Percentiles rank a stretch among this genome's conserved stretches.
These are phyloP conservation scores for Centropristis striata DNA, from an alignment of 2,113 vertebrate species.

Conservation along the genomic window DNA sequence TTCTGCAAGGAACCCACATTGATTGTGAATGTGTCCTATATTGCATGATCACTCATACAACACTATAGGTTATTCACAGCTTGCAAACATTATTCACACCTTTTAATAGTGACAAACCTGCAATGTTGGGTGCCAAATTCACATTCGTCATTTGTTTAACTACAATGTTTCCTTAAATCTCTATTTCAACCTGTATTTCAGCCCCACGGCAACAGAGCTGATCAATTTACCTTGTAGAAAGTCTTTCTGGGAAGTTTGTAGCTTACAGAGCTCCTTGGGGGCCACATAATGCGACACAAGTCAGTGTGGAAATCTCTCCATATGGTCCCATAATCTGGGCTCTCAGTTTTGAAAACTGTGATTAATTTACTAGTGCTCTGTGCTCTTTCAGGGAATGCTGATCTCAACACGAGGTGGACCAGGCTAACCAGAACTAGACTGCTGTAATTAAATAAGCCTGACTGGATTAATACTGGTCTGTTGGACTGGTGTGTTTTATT, in stretches of 20 bases:
- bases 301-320: conserved; percentile 9
- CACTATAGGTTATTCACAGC: not conserved
- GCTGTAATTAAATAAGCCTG: not conserved
- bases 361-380: conserved; percentile 5
- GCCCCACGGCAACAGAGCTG: too few species aligned
- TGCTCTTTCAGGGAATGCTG: not conserved
- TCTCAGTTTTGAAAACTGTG: conserved; percentile 24
- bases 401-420: not conserved
- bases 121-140: not conserved
- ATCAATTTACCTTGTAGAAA: not conserved
- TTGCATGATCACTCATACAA: not conserved
- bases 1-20: not conserved
- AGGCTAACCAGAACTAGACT: not conserved
- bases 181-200: not conserved
- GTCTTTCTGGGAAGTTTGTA: not conserved
- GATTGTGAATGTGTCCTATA: not conserved
- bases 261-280: not conserved
- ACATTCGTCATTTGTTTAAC: not conserved
- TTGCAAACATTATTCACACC: not conserved
- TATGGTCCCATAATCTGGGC: conserved; percentile 22
- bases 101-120: not conserved
- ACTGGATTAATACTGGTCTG: not conserved
- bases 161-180: not conserved
- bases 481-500: not conserved
- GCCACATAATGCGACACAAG: not conserved